These are phyloP conservation scores for Campaea margaritaria DNA, from an alignment of 2,888 invertebrate genomes.

Conservation along the genomic window DNA sequence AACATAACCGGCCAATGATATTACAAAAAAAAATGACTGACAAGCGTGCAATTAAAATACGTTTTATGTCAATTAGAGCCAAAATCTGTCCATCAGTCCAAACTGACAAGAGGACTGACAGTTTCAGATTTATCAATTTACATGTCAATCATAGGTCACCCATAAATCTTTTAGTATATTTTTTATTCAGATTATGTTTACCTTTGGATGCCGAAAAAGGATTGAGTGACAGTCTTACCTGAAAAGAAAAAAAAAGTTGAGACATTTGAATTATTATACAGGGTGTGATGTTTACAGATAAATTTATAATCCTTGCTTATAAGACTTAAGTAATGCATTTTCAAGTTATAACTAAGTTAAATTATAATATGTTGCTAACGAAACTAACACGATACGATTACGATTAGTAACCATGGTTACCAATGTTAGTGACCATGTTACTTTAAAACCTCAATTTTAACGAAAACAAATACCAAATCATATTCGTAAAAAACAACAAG, in stretches of 20 bases:
- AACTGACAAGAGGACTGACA: constrained; percentile 53
- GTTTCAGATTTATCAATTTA: constrained; percentile 54
- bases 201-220: constrained; percentile 18
- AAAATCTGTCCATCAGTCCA: constrained; percentile 74
- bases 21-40: constrained; percentile 23
- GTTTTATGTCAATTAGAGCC: constrained; percentile 73
- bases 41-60: constrained; percentile 67
- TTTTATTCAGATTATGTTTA: constrained; percentile 9
- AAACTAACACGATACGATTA: too few species aligned
- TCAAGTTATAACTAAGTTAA: too few species aligned
- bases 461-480: not conserved
- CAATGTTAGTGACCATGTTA: constrained; percentile 14
- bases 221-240: constrained; percentile 24
- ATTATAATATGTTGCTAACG: too few species aligned
- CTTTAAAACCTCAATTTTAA: constrained; percentile 30
- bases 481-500: too few species aligned
- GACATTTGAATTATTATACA: not conserved
- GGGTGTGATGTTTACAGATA: too few species aligned
- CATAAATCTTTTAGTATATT: constrained; percentile 4
- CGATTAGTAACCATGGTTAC: too few species aligned
- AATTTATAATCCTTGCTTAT: too few species aligned
- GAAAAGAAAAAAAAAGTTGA: constrained; percentile 10
- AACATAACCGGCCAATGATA: constrained; percentile 22
- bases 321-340: too few species aligned
- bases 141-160: constrained; percentile 36